Percentiles rank a stretch among this genome's conserved stretches.
These are phyloP conservation scores for Ciconia boyciana DNA, from an alignment of 2,113 vertebrate genomes.

Conservation along the genomic window DNA sequence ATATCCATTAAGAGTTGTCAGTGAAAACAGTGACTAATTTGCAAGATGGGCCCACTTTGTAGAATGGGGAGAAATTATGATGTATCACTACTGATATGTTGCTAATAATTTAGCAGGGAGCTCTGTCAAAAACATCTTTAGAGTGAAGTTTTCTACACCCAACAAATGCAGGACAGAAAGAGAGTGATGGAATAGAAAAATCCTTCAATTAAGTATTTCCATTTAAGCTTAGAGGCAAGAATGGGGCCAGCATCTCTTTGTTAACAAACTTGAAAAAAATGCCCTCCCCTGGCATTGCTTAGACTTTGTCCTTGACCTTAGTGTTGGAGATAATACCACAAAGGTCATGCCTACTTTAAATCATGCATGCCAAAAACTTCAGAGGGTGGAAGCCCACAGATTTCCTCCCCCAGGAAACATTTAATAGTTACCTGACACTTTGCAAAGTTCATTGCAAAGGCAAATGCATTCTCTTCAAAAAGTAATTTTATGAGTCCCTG, in stretches of 20 bases:
- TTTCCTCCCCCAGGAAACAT: conserved; percentile 43
- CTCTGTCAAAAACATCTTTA: not conserved
- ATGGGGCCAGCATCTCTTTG: not conserved
- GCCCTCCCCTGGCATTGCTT: not conserved
- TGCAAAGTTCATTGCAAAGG: conserved; percentile 34
- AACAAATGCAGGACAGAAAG: not conserved
- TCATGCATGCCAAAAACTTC: not conserved
- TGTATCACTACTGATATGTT: not conserved
- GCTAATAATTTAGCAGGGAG: not conserved
- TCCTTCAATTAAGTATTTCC: not conserved
- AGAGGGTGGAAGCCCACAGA: not conserved
- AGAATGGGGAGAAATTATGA: not conserved
- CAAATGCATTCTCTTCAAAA: conserved; percentile 26
- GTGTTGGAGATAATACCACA: not conserved
- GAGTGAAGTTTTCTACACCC: not conserved
- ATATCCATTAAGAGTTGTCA: not conserved
- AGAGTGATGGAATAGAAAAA: not conserved
- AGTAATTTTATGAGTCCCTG: conserved; percentile 29
- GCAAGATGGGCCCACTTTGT: not conserved
- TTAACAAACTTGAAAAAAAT: not conserved
- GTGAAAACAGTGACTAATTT: not conserved
- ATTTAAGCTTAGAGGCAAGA: not conserved
- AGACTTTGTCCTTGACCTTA: not conserved
- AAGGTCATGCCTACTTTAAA: not conserved
- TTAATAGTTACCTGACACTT: conserved; percentile 50